Percentiles rank a stretch among this genome's conserved stretches.
Evolutionary conservation across 2,888 invertebrate species (phyloP).

Genomic region (Anarsia innoxiella): DNA sequence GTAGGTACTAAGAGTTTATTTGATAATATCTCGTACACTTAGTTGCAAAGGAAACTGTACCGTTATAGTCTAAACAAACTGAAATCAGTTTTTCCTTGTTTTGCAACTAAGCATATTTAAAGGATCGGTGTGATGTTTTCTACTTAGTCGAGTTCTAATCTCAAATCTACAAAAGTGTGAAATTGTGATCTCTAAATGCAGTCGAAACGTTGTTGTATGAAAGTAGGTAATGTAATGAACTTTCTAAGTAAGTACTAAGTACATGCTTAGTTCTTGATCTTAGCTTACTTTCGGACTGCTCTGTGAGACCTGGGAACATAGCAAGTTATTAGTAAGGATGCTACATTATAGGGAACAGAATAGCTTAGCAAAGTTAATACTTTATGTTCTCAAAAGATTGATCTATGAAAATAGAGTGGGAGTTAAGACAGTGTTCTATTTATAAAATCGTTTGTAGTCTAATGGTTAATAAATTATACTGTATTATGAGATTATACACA

Average conservation of each 20-base stretch:
- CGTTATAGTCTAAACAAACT: background rate
- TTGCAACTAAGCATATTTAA: background rate
- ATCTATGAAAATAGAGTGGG: no score
- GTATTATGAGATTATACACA: no score
- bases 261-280: constrained; percentile 50
- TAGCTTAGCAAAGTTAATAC: no score
- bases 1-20: background rate
- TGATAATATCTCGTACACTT: constrained; percentile 25
- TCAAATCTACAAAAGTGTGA: constrained; percentile 1
- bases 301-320: constrained; percentile 72
- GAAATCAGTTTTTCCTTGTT: background rate
- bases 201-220: constrained; percentile 1
- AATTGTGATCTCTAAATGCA: constrained; percentile 1
- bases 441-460: no score
- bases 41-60: constrained; percentile 21
- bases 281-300: constrained; percentile 70
- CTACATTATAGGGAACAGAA: no score
- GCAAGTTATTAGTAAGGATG: constrained; percentile 48
- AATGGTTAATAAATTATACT: no score
- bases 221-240: constrained; percentile 2
- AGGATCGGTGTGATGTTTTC: background rate
- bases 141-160: background rate
- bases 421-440: no score
- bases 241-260: constrained; percentile 24
- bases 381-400: no score